Conservation (phyloP, 2,113 vertebrate species). For the Gulo gulo region DNA sequence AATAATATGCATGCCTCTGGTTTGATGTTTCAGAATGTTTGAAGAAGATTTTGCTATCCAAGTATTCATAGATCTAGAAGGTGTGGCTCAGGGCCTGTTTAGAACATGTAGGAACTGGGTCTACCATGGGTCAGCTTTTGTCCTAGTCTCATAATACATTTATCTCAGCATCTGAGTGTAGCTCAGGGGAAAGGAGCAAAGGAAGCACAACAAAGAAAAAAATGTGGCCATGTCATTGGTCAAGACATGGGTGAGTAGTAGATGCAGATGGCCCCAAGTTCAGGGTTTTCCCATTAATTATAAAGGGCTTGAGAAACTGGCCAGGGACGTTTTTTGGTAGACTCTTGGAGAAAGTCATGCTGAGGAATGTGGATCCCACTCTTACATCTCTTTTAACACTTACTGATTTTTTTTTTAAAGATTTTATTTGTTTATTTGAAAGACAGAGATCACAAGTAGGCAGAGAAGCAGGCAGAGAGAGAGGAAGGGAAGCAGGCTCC, state of each 20-base stretch:
- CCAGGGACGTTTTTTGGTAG: background rate
- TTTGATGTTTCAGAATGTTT: background rate
- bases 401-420: background rate
- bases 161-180: background rate
- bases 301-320: background rate
- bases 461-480: no score
- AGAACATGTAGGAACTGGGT: background rate
- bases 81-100: background rate
- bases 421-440: no score
- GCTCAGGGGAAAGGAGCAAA: background rate
- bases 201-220: background rate
- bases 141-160: background rate
- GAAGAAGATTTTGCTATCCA: background rate
- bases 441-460: no score
- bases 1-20: background rate
- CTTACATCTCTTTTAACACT: background rate
- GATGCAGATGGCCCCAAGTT: background rate
- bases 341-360: rapidly evolving
- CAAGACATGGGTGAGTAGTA: background rate
- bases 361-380: background rate
- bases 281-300: background rate
- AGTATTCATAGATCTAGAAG: background rate
- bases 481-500: no score
- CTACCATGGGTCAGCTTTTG: background rate
- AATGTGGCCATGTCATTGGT: background rate